Evolutionary conservation across 1,140 invertebrate genomes (phyloP), one percentile per base, ranked within the genome.

Genomic region (Ditylenchus dipsaci): DNA sequence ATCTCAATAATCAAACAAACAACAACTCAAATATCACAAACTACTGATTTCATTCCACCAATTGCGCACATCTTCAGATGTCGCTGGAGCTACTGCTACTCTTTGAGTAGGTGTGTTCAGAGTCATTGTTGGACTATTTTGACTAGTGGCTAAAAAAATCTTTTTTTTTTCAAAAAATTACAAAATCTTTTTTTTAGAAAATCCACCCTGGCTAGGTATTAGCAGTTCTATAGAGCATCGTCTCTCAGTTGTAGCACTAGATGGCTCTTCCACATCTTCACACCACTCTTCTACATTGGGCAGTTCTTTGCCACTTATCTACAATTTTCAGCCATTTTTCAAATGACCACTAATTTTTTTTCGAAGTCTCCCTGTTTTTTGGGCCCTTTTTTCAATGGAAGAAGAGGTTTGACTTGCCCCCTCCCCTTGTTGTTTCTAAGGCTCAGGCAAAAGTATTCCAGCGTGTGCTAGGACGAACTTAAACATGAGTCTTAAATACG

Each of bases 201-300:
- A 30, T 8, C 29, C 19, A 61, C 29, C 29, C 21, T 43, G 38
- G 26, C n/a, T 43, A 27, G 29, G 29, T 21, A 61, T 7, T 33
- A 29, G n/a, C 3, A 30, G n/a, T 27, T 30, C 38, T 21, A 61
- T 1, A 19, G 59, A 61, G 59, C 29, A 30, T 3, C 59, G 27
- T 61, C 38, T 21, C n/a, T 61, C 59, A 21, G 59, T 21, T n/a
- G n/a, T n/a, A n/a, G n/a, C n/a, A n/a, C n/a, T n/a, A 38, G 33
- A 5, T 21, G 59, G n/a, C 29, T 30, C 29, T 19, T 30, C 29
- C 21, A 21, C 8, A 21, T 75, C 75, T 67, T 76, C 74, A 17
- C 26, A 61, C n/a, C 74, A 63, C 53, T 76, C 74, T 21, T 76
- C 74, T 11, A 76, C 66, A 63, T 76, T 71, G 0, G 74, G 62